Base-by-base conservation (phyloP, 2,797 vertebrate genomes). In the Rhabdophis nuchalis region DNA sequence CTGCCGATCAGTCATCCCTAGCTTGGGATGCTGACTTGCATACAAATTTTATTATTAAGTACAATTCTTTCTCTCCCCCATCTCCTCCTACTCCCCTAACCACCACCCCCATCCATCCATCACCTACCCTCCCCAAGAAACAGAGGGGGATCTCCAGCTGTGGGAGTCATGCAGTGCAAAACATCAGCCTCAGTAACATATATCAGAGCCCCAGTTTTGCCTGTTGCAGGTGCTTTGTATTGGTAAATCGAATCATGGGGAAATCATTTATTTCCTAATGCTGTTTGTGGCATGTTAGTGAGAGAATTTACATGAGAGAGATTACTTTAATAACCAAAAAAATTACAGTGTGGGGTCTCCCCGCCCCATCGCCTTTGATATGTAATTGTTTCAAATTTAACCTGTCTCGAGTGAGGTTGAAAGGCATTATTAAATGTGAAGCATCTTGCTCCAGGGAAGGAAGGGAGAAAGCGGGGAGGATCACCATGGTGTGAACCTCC, bases 371-470 rank as follows among this genome's bases (percentile, higher is more conserved):
- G 96, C 97, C 97, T 97, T 96, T 97, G 97, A 98, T 98, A 97
- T 98, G 98, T 98, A 98, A 98, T 98, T 98, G 98, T 98, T 98
- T 98, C 97, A 98, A 98, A 98, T 98, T 98, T 98, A 98, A 98
- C 98, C 98, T 98, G 98, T 98, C 98, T 98, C 97, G 96, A 96
- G 93, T 96, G 96, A 97, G 98, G 98, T 91, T 89, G 90, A 92
- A 95, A 96, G 95, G 94, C 95, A 95, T 97, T 97, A 97, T 97
- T 97, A 97, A 96, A 97, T 97, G 96, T 95, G 92, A 77, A 95
- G 96, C 94, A 95, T 94, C 95, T 97, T 93, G 95, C 94, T 90
- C 95, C 93, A 92, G 95, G 16, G 95, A 94, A 97, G 95, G 96
- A 95, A 6, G 57, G 56, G 41, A 82, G 36, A 25, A 96, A 96